These are phyloP conservation scores for Drosophila histrio DNA, from an alignment of 2,888 invertebrate genomes.

Conservation along the genomic window DNA sequence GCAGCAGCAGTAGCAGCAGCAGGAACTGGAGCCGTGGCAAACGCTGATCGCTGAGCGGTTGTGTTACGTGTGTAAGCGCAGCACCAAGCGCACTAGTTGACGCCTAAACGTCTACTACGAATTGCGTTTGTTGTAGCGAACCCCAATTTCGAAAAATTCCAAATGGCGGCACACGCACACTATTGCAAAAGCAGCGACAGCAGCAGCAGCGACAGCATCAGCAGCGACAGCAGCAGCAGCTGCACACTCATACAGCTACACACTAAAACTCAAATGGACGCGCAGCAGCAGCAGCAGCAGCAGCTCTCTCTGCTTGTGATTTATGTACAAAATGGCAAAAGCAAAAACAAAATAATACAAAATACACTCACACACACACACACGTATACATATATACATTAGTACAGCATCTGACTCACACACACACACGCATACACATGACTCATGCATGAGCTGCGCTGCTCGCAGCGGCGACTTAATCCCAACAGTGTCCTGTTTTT, in stretches of 20 bases:
- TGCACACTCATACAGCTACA: constrained; percentile 40
- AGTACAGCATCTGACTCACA: constrained; percentile 33
- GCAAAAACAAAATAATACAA: constrained; percentile 67
- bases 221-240: constrained; percentile 36
- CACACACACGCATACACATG: constrained; percentile 15
- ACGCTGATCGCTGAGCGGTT: constrained; percentile 49
- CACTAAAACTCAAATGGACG: constrained; percentile 19
- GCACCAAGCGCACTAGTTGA: constrained; percentile 85
- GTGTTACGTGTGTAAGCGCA: constrained; percentile 83
- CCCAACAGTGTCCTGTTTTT: constrained; percentile 71
- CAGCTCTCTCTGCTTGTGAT: constrained; percentile 67
- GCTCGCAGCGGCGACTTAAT: constrained; percentile 68
- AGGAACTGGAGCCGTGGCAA: constrained; percentile 47
- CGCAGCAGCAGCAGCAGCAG: constrained; percentile 46
- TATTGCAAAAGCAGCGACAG: constrained; percentile 29
- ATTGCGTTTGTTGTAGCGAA: constrained; percentile 85
- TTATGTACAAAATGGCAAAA: constrained; percentile 75
- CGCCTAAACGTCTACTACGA: constrained; percentile 85
- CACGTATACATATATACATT: constrained; percentile 16
- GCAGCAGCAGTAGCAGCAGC: constrained; percentile 32
- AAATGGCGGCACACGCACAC: constrained; percentile 81
- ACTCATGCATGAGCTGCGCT: constrained; percentile 39
- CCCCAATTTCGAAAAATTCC: constrained; percentile 84
- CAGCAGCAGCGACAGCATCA: constrained; percentile 22
- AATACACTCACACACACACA: constrained; percentile 39